phyloP scores from a whole-genome alignment of 1,140 invertebrate species.

The Ooceraea biroi region DNA sequence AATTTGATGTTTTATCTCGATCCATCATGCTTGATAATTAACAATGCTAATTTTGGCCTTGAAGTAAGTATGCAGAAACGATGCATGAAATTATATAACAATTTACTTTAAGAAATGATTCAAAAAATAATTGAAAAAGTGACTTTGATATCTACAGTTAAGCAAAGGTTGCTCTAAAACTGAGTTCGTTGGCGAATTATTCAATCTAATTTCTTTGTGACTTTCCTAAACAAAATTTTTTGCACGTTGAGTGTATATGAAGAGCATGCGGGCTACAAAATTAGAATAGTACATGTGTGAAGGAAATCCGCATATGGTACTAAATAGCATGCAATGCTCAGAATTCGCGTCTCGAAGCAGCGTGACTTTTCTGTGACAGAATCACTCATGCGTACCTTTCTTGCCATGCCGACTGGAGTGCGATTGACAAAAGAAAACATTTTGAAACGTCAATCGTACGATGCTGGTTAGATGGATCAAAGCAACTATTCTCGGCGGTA shows the following conservation, averaged over 20 bases:
- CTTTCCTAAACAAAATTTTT: too few relatives aligned
- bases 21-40: background rate
- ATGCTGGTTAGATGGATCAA: slow-evolving; percentile 69
- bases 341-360: background rate
- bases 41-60: background rate
- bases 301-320: background rate
- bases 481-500: slow-evolving; percentile 66
- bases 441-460: slow-evolving; percentile 43
- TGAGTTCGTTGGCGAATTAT: too few relatives aligned
- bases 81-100: too few relatives aligned
- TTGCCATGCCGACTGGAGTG: slow-evolving; percentile 69
- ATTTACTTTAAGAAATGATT: too few relatives aligned
- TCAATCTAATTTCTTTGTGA: too few relatives aligned
- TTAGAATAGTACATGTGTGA: background rate
- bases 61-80: background rate
- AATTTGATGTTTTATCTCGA: background rate
- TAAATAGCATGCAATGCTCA: background rate
- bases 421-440: slow-evolving; percentile 66
- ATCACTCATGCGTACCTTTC: slow-evolving; percentile 68
- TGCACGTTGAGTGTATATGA: background rate
- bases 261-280: background rate
- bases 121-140: too few relatives aligned
- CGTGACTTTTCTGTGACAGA: background rate
- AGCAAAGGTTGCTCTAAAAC: too few relatives aligned
- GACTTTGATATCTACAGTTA: too few relatives aligned